A percentile compares a stretch with the other conserved stretches of the same genome.
Evolutionary conservation across 1,140 invertebrate species (phyloP).

Genomic region (Theocolax elegans): DNA sequence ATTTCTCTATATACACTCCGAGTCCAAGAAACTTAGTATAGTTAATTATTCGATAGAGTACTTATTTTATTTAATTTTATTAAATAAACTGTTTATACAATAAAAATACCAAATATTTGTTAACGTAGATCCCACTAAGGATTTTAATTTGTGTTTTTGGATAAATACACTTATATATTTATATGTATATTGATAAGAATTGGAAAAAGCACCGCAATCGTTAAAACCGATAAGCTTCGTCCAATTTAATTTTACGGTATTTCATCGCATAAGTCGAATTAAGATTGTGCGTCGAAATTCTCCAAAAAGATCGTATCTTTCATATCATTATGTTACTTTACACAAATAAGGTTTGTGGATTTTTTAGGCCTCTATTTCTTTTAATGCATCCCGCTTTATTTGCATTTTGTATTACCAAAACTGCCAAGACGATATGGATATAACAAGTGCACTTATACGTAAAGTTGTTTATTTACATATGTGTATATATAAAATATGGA

Average conservation of each 20-base stretch:
- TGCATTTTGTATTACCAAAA: constrained; percentile 9
- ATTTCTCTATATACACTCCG: no score
- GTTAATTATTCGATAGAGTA: no score
- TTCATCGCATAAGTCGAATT: constrained; percentile 12
- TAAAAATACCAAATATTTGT: no score
- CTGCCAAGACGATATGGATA: neutral
- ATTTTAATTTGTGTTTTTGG: no score
- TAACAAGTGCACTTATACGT: neutral
- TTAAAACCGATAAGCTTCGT: constrained; percentile 18
- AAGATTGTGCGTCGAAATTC: neutral
- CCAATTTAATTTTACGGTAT: constrained; percentile 38
- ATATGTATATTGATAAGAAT: constrained; percentile 11
- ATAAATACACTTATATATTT: no score
- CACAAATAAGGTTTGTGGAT: neutral
- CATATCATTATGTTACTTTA: neutral
- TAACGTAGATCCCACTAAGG: no score
- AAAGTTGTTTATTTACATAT: neutral
- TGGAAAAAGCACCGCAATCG: neutral
- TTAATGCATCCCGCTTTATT: neutral
- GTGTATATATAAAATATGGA: no score
- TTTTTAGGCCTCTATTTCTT: neutral
- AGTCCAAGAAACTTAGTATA: no score
- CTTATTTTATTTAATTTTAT: no score
- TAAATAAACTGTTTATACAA: no score
- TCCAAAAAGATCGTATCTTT: neutral